Evolutionary conservation across 2,888 invertebrate species (phyloP), one percentile per base, ranked within the genome.

Genomic region (Rhorus exstirpatorius): DNA sequence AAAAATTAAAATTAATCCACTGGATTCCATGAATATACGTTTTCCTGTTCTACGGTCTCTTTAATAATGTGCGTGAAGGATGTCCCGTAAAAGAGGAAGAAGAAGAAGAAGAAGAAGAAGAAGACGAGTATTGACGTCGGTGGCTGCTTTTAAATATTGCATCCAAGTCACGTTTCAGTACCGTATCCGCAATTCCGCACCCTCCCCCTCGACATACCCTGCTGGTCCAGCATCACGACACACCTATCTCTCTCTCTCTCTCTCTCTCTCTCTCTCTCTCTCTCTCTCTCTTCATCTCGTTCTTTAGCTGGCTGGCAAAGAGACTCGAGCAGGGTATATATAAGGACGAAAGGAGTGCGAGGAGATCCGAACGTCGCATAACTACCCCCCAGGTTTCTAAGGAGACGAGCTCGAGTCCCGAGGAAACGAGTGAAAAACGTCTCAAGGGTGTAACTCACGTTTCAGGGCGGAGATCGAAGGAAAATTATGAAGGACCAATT

Each of bases 101-200:
- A 31, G 6, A 38, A 71, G 49, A 55, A 31, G 65, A 65, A 75
- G 14, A 14, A 49, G 35, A 58, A 19, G 41, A n/a, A 17, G 71
- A 58, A 58, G 46, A 75, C 53, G 49, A 92, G 91, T 91, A 92
- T 91, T 91, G 92, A 92, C 91, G 92, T 90, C 88, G 78, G 67
- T 31, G 49, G 77, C 38, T 75, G 89, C 89, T 91, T 91, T 91
- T 90, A 91, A 92, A 92, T 91, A 92, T 92, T 92, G 90, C 90
- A 92, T 88, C 90, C 92, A 89, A 92, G 92, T 92, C 92, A 92
- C 92, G 92, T 92, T 89, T 81, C 87, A 87, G 88, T 89, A 89
- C 88, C 90, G 89, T 89, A 89, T 89, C 90, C 89, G 87, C 82
- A 79, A 79, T 79, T 82, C 82, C 82, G 81, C 78, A 83, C 81